Conservation (phyloP, 2,797 vertebrate genomes). For the Otus scops region DNA sequence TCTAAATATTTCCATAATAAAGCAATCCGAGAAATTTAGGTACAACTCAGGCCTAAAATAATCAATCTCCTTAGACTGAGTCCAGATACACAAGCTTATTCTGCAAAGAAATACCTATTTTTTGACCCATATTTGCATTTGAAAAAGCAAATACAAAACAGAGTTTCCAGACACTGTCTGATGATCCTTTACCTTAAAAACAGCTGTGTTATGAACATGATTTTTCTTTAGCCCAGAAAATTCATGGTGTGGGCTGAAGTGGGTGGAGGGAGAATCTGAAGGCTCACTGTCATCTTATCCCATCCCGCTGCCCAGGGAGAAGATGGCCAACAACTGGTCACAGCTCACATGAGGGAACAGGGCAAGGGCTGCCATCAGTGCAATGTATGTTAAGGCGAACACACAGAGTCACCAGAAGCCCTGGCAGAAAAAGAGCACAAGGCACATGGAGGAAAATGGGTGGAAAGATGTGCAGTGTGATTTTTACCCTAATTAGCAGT, state of each 20-base stretch:
- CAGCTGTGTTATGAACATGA: rapidly evolving
- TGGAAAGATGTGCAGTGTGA: not conserved
- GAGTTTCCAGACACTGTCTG: not conserved
- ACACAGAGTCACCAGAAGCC: not conserved
- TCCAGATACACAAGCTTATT: not conserved
- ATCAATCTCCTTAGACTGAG: not conserved
- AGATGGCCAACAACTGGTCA: not conserved
- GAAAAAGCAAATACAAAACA: not conserved
- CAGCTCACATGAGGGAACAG: too few species aligned
- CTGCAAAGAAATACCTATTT: not conserved
- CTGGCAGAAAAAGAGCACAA: not conserved
- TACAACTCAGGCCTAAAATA: not conserved
- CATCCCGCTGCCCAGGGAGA: not conserved
- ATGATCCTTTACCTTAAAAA: not conserved
- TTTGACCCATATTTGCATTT: not conserved
- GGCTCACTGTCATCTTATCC: not conserved
- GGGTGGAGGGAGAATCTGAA: not conserved
- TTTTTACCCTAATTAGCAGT: not conserved
- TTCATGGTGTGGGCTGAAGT: not conserved
- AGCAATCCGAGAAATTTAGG: not conserved
- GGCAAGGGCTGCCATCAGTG: not conserved
- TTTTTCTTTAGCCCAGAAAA: not conserved
- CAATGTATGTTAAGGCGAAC: not conserved
- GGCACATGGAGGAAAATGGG: not conserved
- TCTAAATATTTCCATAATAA: not conserved